Conservation (phyloP, 2,888 invertebrate genomes). For the Sceliomorpha sp. region DNA sequence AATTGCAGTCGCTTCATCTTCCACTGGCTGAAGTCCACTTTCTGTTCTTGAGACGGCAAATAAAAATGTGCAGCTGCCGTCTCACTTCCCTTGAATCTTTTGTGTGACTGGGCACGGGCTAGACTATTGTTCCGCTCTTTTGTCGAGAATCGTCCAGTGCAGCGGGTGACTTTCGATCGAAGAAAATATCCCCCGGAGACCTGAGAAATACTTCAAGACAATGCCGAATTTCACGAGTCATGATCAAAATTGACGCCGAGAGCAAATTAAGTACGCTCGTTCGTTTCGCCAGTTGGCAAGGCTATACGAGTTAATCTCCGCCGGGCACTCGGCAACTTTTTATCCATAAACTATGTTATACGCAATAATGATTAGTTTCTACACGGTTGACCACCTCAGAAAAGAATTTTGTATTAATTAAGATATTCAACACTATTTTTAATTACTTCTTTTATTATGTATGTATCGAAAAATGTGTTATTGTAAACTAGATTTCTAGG, state of each 20-base stretch:
- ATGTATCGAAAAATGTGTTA: too few relatives aligned
- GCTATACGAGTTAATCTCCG: too few relatives aligned
- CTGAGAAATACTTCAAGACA: slow-evolving; percentile 3
- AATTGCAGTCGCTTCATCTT: slow-evolving; percentile 2
- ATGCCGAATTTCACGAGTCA: slow-evolving; percentile 6
- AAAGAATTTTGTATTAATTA: too few relatives aligned
- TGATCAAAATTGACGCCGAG: slow-evolving; percentile 1
- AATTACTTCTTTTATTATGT: too few relatives aligned
- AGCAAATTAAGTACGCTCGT: slow-evolving; percentile 1
- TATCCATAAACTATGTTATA: too few relatives aligned
- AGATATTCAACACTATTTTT: too few relatives aligned
- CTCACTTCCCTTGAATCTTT: slow-evolving; percentile 17
- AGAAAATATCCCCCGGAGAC: slow-evolving; percentile 39
- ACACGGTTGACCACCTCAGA: too few relatives aligned
- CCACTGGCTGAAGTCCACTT: neutral
- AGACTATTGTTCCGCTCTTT: slow-evolving; percentile 68
- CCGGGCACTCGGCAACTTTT: too few relatives aligned
- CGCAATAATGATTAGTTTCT: too few relatives aligned
- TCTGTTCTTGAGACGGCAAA: slow-evolving; percentile 54
- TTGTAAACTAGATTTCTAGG: too few relatives aligned
- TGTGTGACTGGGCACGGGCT: slow-evolving; percentile 61
- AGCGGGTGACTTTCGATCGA: slow-evolving; percentile 63
- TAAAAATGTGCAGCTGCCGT: slow-evolving; percentile 69
- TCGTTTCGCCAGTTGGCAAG: neutral
- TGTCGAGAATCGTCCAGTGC: slow-evolving; percentile 55